phyloP scores from a whole-genome alignment of 2,797 vertebrate species.

The Sardinella longiceps region DNA sequence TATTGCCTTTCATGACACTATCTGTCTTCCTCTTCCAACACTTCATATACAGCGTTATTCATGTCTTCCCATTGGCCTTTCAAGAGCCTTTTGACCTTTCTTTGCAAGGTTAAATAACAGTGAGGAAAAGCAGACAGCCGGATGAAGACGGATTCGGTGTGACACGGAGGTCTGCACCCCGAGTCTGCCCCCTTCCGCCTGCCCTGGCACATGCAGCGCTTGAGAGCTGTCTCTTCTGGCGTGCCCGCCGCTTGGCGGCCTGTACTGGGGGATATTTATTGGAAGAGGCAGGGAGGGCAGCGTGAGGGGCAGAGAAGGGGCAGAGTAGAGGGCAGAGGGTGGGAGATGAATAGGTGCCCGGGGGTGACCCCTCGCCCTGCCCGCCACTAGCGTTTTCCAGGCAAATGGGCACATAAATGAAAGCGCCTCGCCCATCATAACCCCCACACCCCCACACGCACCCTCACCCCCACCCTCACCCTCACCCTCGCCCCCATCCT shows the following conservation, averaged over 20 bases:
- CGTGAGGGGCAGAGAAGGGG: not conserved
- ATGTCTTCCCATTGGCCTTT: not conserved
- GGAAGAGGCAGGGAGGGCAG: not conserved
- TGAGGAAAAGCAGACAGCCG: not conserved
- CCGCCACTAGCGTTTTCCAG: not conserved
- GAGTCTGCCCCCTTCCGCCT: not conserved
- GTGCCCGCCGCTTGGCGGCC: not conserved
- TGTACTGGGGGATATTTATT: not conserved
- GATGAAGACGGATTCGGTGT: not conserved
- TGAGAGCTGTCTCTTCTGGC: not conserved
- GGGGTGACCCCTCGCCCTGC: not conserved
- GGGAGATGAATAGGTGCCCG: slow-evolving; percentile 1
- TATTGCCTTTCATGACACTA: not conserved
- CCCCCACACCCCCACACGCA: not conserved
- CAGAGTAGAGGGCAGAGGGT: not conserved
- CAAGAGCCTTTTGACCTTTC: not conserved
- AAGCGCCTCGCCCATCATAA: not conserved
- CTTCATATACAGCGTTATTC: not conserved
- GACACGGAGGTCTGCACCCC: not conserved
- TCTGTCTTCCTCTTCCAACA: not conserved
- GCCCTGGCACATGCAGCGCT: not conserved
- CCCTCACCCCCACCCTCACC: not conserved
- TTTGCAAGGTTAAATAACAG: not conserved
- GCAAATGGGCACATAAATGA: slow-evolving; percentile 10
- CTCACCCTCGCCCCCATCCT: not conserved